Evolutionary conservation across 2,888 invertebrate genomes (phyloP), one percentile per base, ranked within the genome.

Genomic region (Drosophila mercatorum): DNA sequence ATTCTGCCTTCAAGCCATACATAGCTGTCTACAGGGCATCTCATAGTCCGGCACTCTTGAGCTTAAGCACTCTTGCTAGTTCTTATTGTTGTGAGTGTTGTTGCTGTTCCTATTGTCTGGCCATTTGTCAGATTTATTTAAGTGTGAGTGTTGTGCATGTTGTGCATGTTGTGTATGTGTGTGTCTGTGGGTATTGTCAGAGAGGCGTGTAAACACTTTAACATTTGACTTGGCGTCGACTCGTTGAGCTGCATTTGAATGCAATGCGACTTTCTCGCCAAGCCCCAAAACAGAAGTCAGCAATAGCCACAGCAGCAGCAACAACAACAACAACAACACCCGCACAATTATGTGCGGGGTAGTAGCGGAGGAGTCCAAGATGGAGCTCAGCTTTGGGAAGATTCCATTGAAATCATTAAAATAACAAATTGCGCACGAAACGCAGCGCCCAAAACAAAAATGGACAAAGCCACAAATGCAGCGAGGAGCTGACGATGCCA

Each of bases 361-460:
- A n/a, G 14, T 10, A n/a, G 14, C 7, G 10, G 11, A 28, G 36
- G 31, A 26, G 47, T 26, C 8, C 43, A 17, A 51, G 51, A 36
- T 53, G 55, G 26, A n/a, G 55, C 40, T 55, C 10, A 11, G 55
- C 40, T 41, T 55, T 41, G 55, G 31, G 40, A 43, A 86, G 83
- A 88, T 88, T 83, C 86, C 86, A 88, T 83, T 80, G 83, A 88
- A 86, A 88, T 86, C 86, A 88, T 86, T 86, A 86, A 88, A 88
- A 88, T 88, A 86, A 84, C 84, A 87, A 87, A 87, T 87, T 86
- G 88, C 76, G 75, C 88, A 87, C 84, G 84, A 83, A 86, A 84
- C 79, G 83, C 85, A 87, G 68, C 63, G 68, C 63, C 63, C 59
- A 72, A 75, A 73, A 66, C 71, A 36, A 72, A 87, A 81, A 82